phyloP scores from a whole-genome alignment of 2,888 invertebrate species.

The Sipha maydis region DNA sequence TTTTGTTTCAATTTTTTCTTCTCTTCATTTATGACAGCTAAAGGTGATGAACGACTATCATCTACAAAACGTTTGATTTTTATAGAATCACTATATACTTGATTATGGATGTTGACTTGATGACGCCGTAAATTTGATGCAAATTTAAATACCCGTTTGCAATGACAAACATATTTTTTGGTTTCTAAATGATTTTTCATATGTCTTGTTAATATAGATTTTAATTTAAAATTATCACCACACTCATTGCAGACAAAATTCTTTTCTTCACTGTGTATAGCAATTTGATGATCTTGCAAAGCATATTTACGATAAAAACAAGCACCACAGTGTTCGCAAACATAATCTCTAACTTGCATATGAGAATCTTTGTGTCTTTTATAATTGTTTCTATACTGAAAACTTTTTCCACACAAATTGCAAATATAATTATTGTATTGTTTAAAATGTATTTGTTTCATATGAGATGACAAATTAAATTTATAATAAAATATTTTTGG shows the following conservation, averaged over 20 bases:
- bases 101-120: constrained; percentile 51
- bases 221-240: constrained; percentile 54
- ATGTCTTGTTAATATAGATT: constrained; percentile 47
- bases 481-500: constrained; percentile 55
- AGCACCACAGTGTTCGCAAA: constrained; percentile 56
- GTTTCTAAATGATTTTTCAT: constrained; percentile 53
- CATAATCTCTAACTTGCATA: constrained; percentile 52
- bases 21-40: constrained; percentile 43
- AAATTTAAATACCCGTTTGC: constrained; percentile 53
- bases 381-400: constrained; percentile 52
- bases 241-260: constrained; percentile 45
- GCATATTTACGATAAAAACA: constrained; percentile 55
- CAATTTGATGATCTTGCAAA: constrained; percentile 37
- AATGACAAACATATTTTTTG: constrained; percentile 44
- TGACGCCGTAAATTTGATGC: constrained; percentile 50
- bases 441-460: constrained; percentile 56
- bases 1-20: constrained; percentile 49
- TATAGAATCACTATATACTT: background rate
- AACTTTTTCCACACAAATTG: constrained; percentile 45
- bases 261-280: constrained; percentile 49
- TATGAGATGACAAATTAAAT: constrained; percentile 46
- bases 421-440: constrained; percentile 55
- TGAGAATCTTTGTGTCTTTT: constrained; percentile 58
- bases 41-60: constrained; percentile 49
- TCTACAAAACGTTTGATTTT: constrained; percentile 50